Evolutionary conservation across 2,113 vertebrate species (phyloP), one percentile per base, ranked within the genome.

Genomic region (Danio rerio): DNA sequence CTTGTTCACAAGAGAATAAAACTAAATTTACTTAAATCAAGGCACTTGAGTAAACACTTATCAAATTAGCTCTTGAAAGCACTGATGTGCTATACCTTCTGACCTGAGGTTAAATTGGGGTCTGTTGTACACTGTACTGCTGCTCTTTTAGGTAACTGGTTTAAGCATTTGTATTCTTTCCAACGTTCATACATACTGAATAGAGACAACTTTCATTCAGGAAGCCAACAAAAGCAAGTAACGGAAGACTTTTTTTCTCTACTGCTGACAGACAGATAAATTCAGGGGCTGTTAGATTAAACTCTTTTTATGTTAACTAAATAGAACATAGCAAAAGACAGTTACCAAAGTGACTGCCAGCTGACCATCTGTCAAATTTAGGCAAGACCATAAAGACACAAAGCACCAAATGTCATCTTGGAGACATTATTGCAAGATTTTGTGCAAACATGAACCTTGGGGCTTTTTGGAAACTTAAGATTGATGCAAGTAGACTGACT

Each of bases 361-460:
- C 40, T 47, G 56, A n/a, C n/a, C 73, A 21, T 6, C 2, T 20
- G 55, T 47, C 55, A 20, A n/a, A 75, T 31, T 42, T 76, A 18
- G 5, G 6, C n/a, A 47, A 76, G 42, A 20, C n/a, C 53, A 75
- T 75, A 20, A 59, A 58, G 18, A 18, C 31, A 75, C 40, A 45
- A 75, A 59, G 16, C 70, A 74, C 13, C 40, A 59, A 47, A 76
- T 61, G 55, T 47, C 55, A 76, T 42, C 73, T 61, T 76, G 42
- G 10, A 42, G 47, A 20, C 4, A 59, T 45, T 59, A 18, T 2
- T 13, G 45, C 4, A 43, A 76, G n/a, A 45, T 47, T 49, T 69
- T 7, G 5, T n/a, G n/a, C 43, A 69, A 69, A 47, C 66, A 69
- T 69, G 43, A 69, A 69, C 66, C 43, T 12, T 76, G 5, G 7